Base-by-base conservation (phyloP, 2,113 vertebrate genomes). In the Apteryx mantelli region DNA sequence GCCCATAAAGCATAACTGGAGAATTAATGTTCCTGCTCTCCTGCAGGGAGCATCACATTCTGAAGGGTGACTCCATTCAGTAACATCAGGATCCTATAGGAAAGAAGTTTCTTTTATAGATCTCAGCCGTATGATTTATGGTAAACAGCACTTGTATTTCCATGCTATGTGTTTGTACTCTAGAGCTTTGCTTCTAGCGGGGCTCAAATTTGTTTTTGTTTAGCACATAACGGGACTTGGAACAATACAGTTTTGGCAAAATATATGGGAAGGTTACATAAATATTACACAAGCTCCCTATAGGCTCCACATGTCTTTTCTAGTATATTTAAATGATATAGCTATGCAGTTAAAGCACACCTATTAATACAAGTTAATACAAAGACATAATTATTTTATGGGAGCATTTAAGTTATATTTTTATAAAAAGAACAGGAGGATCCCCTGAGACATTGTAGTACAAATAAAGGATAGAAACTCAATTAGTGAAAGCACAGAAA, bases 181-280 rank as follows among this genome's bases (percentile, higher is more conserved):
- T 52, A 75, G 73, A 83, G 76, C 46, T 36, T 93, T 83, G 79
- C 60, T 56, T 46, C 90, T 77, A 79, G 77, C 83, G 85, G 50
- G 65, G 76, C 68, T 82, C 52, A 71, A 13, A 81, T 93, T 96
- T 91, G 89, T 18, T 91, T 79, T 94, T 91, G 79, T 86, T 96
- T 93, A 93, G 69, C 40, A 10, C 58, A 24, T 89, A 75, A 52
- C 32, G 70, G 78, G 71, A 70, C 82, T 89, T 74, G 69, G 79
- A 92, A 76, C 68, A 88, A 44, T 65, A 40, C 38, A 79, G 73
- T 86, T 91, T 55, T 78, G 82, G 91, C 64, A 90, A 83, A 91
- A 83, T 40, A 11, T 61, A 93, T 95, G 69, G 89, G 93, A 94
- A 78, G 64, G 46, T 68, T 44, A 6, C 78, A 89, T 95, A 96